Evolutionary conservation across 1,140 invertebrate species (phyloP).

Genomic region (Manduca sexta): DNA sequence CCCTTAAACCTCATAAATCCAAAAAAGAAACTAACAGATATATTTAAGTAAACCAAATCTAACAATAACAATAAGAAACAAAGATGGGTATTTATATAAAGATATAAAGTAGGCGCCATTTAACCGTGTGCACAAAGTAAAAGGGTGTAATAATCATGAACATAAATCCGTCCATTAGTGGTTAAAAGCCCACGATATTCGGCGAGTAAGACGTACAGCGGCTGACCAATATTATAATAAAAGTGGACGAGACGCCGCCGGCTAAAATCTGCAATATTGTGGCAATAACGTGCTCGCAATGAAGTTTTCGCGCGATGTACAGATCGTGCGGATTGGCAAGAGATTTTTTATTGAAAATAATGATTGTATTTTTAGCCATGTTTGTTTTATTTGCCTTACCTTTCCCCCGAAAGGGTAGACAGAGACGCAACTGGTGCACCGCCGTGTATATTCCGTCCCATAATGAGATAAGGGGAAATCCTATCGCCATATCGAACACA

Average conservation of each 20-base stretch:
- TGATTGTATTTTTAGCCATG: no score
- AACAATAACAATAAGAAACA: no score
- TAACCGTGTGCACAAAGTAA: not conserved
- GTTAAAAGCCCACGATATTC: constrained; percentile 8
- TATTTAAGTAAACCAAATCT: no score
- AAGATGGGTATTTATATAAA: no score
- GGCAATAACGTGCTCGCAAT: constrained; percentile 14
- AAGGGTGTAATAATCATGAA: not conserved
- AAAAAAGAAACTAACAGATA: no score
- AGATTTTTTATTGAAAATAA: not conserved
- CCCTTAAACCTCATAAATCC: no score
- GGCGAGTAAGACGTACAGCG: not conserved
- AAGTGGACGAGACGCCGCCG: constrained; percentile 7
- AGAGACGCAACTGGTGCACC: not conserved
- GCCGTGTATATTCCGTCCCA: not conserved
- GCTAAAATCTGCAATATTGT: constrained; percentile 21
- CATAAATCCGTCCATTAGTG: constrained; percentile 2
- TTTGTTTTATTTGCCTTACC: not conserved
- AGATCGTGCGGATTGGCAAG: not conserved
- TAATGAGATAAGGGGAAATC: no score
- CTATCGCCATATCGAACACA: no score
- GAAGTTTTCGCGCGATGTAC: constrained; percentile 9
- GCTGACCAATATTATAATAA: constrained; percentile 15
- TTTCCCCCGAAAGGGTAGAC: no score
- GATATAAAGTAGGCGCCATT: no score